phyloP scores from a whole-genome alignment of 2,113 vertebrate genomes.

The Recurvirostra avosetta region DNA sequence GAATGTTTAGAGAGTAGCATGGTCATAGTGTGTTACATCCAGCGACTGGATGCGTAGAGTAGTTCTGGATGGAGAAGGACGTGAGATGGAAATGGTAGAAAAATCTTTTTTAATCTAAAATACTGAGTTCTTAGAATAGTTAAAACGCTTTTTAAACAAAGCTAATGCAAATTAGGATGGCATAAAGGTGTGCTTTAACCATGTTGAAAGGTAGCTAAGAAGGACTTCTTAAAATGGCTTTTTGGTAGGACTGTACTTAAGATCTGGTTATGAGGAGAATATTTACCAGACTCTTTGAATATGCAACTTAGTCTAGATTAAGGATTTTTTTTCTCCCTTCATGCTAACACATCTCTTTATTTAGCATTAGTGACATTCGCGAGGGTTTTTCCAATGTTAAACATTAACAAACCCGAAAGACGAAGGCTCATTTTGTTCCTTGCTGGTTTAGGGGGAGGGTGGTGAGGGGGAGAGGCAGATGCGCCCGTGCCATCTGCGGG shows the following conservation, averaged over 20 bases:
- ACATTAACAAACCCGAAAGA: background rate
- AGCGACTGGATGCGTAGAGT: conserved; percentile 65
- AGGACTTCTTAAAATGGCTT: conserved; percentile 49
- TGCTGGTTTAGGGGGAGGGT: background rate
- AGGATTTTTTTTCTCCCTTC: conserved; percentile 73
- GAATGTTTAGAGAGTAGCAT: conserved; percentile 65
- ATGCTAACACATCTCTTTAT: conserved; percentile 70
- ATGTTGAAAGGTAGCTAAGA: conserved; percentile 20
- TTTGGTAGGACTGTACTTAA: conserved; percentile 72
- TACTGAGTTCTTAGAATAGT: conserved; percentile 59
- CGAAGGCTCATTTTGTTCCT: conserved; percentile 44
- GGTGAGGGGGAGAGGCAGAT: background rate
- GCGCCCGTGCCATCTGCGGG: background rate
- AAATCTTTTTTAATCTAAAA: conserved; percentile 53
- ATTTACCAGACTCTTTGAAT: conserved; percentile 77
- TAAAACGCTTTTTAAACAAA: conserved; percentile 47
- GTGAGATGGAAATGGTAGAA: conserved; percentile 52
- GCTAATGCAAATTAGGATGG: conserved; percentile 64
- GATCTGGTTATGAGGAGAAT: conserved; percentile 66
- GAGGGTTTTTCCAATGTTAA: conserved; percentile 61
- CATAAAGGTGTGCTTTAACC: conserved; percentile 52
- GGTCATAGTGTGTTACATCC: conserved; percentile 63
- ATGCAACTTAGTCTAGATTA: conserved; percentile 80
- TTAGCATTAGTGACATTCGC: conserved; percentile 71
- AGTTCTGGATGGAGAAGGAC: conserved; percentile 61